These are phyloP conservation scores for Galerucella nymphaeae DNA, from an alignment of 2,888 invertebrate genomes.

Conservation along the genomic window DNA sequence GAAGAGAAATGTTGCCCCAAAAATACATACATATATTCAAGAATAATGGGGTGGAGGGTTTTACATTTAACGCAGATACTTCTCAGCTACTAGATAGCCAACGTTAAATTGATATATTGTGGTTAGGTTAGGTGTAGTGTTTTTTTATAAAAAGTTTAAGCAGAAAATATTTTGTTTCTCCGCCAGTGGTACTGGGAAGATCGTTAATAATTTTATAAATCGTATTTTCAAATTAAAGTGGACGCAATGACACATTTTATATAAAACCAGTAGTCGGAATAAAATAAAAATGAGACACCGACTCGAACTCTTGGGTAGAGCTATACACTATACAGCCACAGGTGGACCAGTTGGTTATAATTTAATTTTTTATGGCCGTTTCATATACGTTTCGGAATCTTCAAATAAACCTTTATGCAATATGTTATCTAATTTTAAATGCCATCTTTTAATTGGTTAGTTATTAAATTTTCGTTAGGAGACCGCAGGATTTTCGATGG, in stretches of 20 bases:
- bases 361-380: slow-evolving; percentile 55
- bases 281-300: slow-evolving; percentile 56
- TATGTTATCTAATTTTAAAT: slow-evolving; percentile 52
- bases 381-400: slow-evolving; percentile 56
- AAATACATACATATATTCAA: too few species aligned
- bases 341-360: slow-evolving; percentile 54
- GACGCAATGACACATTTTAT: slow-evolving; percentile 63
- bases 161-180: neutral
- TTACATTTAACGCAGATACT: too few species aligned
- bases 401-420: slow-evolving; percentile 55
- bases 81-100: too few species aligned
- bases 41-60: too few species aligned
- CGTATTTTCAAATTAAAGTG: slow-evolving; percentile 64
- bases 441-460: slow-evolving; percentile 42
- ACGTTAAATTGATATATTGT: too few species aligned
- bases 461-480: slow-evolving; percentile 36
- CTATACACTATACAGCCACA: slow-evolving; percentile 50
- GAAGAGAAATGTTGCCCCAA: too few species aligned
- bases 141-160: too few species aligned
- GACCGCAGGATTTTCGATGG: slow-evolving; percentile 8
- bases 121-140: too few species aligned
- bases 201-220: slow-evolving; percentile 57
- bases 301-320: slow-evolving; percentile 41
- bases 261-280: slow-evolving; percentile 65
- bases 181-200: slow-evolving; percentile 35